These are phyloP conservation scores for Seriola quinqueradiata DNA, from an alignment of 2,113 vertebrate species.

Conservation along the genomic window DNA sequence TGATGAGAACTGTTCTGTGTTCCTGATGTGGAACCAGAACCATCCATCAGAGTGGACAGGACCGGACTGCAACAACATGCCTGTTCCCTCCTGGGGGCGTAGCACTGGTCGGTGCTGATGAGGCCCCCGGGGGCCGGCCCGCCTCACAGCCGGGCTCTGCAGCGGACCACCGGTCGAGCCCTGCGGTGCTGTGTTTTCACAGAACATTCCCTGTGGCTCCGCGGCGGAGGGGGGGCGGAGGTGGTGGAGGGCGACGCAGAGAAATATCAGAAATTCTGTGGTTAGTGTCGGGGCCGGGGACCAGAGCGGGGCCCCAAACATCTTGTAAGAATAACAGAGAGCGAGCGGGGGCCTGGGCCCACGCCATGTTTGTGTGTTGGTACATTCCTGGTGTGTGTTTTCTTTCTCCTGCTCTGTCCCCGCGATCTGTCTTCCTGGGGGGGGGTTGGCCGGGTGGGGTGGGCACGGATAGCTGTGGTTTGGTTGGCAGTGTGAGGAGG, in stretches of 20 bases:
- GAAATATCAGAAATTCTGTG: slow-evolving; percentile 79
- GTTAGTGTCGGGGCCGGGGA: slow-evolving; percentile 63
- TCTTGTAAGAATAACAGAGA: slow-evolving; percentile 77
- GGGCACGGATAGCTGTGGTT: slow-evolving; percentile 69
- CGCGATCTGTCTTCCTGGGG: slow-evolving; percentile 37
- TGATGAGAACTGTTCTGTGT: no score
- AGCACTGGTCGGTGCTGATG: slow-evolving; percentile 16
- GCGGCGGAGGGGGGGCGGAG: not conserved
- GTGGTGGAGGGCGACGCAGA: slow-evolving; percentile 23
- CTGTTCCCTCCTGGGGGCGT: not conserved
- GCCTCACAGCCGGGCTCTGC: slow-evolving; percentile 5
- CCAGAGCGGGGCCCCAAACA: slow-evolving; percentile 74
- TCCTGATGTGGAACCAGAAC: not conserved
- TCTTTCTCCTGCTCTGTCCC: slow-evolving; percentile 63
- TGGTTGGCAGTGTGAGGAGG: slow-evolving; percentile 54
- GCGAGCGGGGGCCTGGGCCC: slow-evolving; percentile 52
- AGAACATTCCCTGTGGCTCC: slow-evolving; percentile 72
- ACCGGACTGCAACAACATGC: slow-evolving; percentile 42
- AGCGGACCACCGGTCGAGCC: slow-evolving; percentile 74
- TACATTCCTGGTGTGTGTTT: slow-evolving; percentile 78
- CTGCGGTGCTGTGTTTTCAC: slow-evolving; percentile 63
- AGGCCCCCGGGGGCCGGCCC: slow-evolving; percentile 28
- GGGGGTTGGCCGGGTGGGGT: slow-evolving; percentile 56
- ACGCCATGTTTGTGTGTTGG: slow-evolving; percentile 79
- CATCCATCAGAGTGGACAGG: slow-evolving; percentile 48